phyloP scores from a whole-genome alignment of 2,888 invertebrate genomes.

The Cheilosia pagana region DNA sequence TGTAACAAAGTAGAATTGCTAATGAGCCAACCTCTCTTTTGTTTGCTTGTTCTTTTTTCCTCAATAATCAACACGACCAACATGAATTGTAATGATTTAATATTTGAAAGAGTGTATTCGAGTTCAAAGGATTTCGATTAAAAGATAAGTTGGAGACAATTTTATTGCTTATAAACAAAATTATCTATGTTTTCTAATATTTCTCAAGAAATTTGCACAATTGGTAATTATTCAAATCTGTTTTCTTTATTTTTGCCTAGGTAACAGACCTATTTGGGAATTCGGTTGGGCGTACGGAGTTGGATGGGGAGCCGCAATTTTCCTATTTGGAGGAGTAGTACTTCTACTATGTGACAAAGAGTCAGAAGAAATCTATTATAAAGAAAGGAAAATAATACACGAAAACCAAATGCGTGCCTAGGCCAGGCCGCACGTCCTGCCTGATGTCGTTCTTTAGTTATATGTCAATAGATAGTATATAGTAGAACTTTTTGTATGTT shows the following conservation, averaged over 20 bases:
- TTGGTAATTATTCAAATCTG: not conserved
- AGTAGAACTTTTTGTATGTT: constrained; percentile 41
- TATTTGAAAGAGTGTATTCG: no score
- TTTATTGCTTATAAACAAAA: no score
- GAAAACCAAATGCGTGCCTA: constrained; percentile 84
- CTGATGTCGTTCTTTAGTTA: constrained; percentile 84
- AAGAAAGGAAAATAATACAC: constrained; percentile 94
- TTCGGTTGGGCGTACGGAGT: constrained; percentile 99
- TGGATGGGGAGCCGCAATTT: constrained; percentile 98
- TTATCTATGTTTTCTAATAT: not conserved
- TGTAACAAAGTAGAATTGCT: no score
- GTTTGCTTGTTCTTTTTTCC: no score
- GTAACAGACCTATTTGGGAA: constrained; percentile 96
- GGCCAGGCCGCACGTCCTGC: constrained; percentile 84
- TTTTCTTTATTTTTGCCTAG: constrained; percentile 82
- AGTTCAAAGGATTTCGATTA: no score
- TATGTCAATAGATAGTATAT: constrained; percentile 77
- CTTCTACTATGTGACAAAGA: constrained; percentile 98
- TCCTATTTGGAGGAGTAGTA: constrained; percentile 96
- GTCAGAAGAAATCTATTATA: constrained; percentile 98
- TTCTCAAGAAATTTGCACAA: not conserved
- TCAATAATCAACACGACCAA: no score
- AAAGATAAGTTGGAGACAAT: no score
- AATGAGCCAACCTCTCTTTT: no score
- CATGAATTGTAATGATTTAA: no score